phyloP scores from a whole-genome alignment of 2,113 vertebrate species.

The Hippocampus zosterae region DNA sequence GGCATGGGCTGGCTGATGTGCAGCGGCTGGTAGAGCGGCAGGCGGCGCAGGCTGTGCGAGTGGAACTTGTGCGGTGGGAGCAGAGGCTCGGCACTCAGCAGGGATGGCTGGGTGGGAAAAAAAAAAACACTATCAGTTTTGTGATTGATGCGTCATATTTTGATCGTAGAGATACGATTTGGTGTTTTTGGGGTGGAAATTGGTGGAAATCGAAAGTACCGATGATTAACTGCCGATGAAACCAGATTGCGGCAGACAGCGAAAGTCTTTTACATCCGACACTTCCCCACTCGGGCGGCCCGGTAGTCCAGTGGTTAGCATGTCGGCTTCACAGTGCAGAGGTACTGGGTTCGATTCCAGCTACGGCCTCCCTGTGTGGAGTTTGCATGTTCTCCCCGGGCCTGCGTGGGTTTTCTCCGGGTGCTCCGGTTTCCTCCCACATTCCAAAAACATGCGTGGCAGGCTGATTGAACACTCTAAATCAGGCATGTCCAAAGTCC shows the following conservation, averaged over 20 bases:
- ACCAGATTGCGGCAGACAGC: background rate
- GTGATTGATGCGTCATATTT: background rate
- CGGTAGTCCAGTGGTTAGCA: too few species aligned
- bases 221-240: background rate
- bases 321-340: too few species aligned
- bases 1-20: constrained; percentile 71
- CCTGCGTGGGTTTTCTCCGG: too few species aligned
- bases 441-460: too few species aligned
- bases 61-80: constrained; percentile 66
- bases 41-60: constrained; percentile 65
- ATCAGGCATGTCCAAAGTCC: too few species aligned
- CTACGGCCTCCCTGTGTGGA: too few species aligned
- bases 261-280: background rate
- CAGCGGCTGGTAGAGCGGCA: constrained; percentile 69
- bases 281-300: background rate
- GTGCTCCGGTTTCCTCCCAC: too few species aligned
- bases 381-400: too few species aligned
- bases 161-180: background rate
- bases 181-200: too few species aligned
- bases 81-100: constrained; percentile 62
- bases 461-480: too few species aligned
- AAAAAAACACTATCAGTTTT: background rate
- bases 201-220: background rate
- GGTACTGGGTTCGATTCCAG: too few species aligned
- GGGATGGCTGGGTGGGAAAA: constrained; percentile 47